Conservation (phyloP, 2,888 invertebrate species). For the Drosophila atroscutellata region DNA sequence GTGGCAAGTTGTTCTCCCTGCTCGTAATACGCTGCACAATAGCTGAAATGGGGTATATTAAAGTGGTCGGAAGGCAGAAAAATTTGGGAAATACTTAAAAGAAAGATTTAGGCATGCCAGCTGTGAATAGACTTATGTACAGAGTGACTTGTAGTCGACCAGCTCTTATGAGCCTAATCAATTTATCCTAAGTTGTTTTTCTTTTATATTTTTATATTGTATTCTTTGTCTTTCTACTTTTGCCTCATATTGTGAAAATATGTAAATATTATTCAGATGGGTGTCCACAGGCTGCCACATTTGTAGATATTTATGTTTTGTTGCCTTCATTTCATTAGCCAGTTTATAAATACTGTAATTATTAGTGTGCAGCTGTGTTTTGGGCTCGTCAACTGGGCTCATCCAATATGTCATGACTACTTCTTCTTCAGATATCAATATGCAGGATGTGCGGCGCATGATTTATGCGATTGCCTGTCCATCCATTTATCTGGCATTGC, state of each 20-base stretch:
- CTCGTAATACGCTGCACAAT: no score
- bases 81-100: neutral
- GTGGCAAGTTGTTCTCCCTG: slow-evolving; percentile 42
- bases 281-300: neutral
- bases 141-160: neutral
- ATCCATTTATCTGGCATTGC: slow-evolving; percentile 27
- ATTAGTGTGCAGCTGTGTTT: slow-evolving; percentile 38
- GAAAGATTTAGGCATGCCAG: neutral
- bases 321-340: slow-evolving; percentile 19
- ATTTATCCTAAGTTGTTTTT: slow-evolving; percentile 2
- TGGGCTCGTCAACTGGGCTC: slow-evolving; percentile 9
- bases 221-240: slow-evolving; percentile 15
- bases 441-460: slow-evolving; percentile 66
- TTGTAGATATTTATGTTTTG: slow-evolving; percentile 11
- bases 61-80: neutral
- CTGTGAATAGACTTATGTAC: neutral
- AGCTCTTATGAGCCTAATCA: neutral
- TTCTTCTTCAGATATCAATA: slow-evolving; percentile 47
- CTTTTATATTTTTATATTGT: slow-evolving; percentile 6
- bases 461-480: slow-evolving; percentile 48
- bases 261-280: slow-evolving; percentile 49
- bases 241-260: slow-evolving; percentile 38
- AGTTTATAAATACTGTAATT: slow-evolving; percentile 52
- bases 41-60: neutral
- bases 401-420: slow-evolving; percentile 48